These are phyloP conservation scores for Oreochromis spilurus DNA, from an alignment of 2,113 vertebrate genomes.

Conservation along the genomic window DNA sequence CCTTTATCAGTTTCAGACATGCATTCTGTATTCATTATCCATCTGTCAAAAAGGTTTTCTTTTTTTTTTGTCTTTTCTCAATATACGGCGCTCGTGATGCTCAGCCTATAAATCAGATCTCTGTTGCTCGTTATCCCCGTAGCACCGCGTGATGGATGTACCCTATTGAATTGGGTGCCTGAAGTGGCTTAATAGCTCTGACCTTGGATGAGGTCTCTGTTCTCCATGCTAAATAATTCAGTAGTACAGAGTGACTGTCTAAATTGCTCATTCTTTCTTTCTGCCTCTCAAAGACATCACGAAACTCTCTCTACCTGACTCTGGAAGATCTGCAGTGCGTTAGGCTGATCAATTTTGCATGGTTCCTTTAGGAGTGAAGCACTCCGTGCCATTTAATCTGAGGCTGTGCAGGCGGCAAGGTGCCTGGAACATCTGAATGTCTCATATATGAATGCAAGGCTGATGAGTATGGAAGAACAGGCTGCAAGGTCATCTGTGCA, in stretches of 20 bases:
- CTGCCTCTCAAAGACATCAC: constrained; percentile 12
- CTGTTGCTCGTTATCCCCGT: background rate
- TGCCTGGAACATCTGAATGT: background rate
- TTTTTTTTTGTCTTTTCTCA: background rate
- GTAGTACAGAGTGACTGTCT: constrained; percentile 22
- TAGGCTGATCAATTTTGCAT: constrained; percentile 52
- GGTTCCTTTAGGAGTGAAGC: constrained; percentile 13
- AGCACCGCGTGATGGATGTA: background rate
- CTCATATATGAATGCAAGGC: background rate
- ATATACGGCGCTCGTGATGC: background rate
- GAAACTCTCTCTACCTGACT: constrained; percentile 18
- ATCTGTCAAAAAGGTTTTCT: background rate
- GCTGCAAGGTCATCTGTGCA: background rate
- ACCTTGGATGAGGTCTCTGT: constrained; percentile 15
- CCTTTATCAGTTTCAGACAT: background rate
- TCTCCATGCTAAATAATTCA: constrained; percentile 52
- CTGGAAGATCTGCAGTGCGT: constrained; percentile 14
- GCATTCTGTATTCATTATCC: background rate
- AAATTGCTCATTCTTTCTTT: constrained; percentile 14
- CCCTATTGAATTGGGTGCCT: background rate
- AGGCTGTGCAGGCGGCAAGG: background rate
- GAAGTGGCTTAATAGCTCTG: constrained; percentile 20
- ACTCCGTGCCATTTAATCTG: constrained; percentile 21
- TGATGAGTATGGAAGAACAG: background rate
- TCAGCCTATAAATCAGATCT: background rate